Conservation (phyloP, 2,113 vertebrate species). For the Anser brachyrhynchus region DNA sequence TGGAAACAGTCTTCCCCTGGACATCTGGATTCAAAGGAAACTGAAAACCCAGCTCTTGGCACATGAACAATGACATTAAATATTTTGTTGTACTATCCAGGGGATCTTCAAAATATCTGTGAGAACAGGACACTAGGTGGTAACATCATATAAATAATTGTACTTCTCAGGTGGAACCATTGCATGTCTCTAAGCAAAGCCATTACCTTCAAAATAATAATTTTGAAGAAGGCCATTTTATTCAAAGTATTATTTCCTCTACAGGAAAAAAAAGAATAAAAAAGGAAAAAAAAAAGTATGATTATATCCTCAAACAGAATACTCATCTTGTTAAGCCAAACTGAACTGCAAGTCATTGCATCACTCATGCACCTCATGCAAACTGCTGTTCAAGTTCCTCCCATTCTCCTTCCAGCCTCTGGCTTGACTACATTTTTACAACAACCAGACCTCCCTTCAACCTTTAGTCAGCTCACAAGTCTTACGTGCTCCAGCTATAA, state of each 20-base stretch:
- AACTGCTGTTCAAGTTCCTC: background rate
- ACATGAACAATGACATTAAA: background rate
- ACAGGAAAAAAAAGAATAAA: background rate
- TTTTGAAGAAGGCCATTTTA: background rate
- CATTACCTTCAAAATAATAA: background rate
- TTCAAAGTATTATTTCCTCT: background rate
- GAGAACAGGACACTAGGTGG: background rate
- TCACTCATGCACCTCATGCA: background rate
- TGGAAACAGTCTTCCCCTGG: background rate
- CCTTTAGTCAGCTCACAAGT: background rate
- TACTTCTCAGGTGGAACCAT: background rate
- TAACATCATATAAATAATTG: background rate
- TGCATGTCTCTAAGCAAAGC: background rate
- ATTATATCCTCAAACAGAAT: background rate
- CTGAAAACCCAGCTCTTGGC: background rate
- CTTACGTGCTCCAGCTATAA: background rate
- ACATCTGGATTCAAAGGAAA: background rate
- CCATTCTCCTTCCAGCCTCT: fast-evolving
- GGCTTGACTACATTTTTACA: background rate
- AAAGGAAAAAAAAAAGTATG: no score
- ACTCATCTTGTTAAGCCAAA: background rate
- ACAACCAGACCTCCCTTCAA: background rate
- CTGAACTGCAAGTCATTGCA: background rate
- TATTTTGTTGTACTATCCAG: background rate
- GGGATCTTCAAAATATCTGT: background rate